Evolutionary conservation across 2,888 invertebrate species (phyloP), one percentile per base, ranked within the genome.

Genomic region (Netelia virgata): DNA sequence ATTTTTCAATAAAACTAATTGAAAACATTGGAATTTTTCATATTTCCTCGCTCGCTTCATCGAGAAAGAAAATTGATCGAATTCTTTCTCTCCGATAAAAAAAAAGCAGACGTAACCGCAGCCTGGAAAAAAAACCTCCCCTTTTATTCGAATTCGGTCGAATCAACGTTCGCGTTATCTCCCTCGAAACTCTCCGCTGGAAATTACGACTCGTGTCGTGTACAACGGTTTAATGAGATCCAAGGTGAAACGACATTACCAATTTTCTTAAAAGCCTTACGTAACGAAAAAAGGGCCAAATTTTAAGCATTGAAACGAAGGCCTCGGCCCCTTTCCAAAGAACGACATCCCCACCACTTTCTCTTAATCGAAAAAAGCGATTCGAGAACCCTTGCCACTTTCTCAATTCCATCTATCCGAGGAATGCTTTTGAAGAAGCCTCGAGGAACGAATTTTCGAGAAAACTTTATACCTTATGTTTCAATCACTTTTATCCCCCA

Each of bases 241-340:
- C 47, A 6, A 55, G n/a, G 20, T 61, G 72, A 74, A 77, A 81
- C 73, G 10, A 57, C 47, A 47, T 81, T 73, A 81, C 68, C 68
- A 81, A 84, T 84, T 81, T 84, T 68, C 84, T 74, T 81, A 68
- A 84, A 50, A 84, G 84, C 84, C n/a, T 77, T 81, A 57, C 9
- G 16, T 9, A 18, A 10, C 9, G 57, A 2, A 3, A 16, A 9
- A 9, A 57, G 57, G 63, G 55, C 72, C 36, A 63, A 73, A 73
- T 76, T 20, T 14, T 59, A 43, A 73, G 41, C 57, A n/a, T 14
- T 36, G 43, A 55, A 68, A 66, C 61, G 36, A 53, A 55, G 9
- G 36, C 14, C 16, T 41, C 18, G 16, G 68, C 59, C 57, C 57
- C 18, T 59, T 41, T 20, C 20, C 10, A 61, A 23, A 14, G 36